Conservation (phyloP, 2,113 vertebrate species). For the Pagrus major region DNA sequence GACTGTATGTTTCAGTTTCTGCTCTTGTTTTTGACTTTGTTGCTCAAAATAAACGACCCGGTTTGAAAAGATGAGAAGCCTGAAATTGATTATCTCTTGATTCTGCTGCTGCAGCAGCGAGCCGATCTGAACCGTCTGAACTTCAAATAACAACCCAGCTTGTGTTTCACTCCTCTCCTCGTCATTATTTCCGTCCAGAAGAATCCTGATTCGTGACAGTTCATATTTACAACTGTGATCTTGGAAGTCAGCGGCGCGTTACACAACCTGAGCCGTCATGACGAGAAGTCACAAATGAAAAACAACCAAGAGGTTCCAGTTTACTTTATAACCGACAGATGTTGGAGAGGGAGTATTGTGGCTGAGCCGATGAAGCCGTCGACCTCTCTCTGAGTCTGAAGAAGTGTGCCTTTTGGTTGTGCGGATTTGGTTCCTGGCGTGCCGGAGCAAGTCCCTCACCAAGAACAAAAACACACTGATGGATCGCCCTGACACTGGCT, state of each 20-base stretch:
- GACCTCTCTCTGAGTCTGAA: not conserved
- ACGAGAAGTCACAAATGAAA: conserved; percentile 17
- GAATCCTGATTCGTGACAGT: conserved; percentile 23
- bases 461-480: conserved; percentile 25
- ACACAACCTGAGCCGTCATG: conserved; percentile 19
- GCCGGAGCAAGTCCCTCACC: conserved; percentile 31
- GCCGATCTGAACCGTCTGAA: not conserved
- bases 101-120: too few relatives aligned
- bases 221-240: conserved; percentile 27
- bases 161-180: not conserved
- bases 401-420: not conserved
- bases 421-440: conserved; percentile 19
- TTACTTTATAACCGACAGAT: conserved; percentile 37
- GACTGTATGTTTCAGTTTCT: not conserved
- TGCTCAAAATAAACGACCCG: not conserved
- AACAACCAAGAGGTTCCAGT: conserved; percentile 15
- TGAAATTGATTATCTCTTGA: not conserved
- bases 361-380: not conserved
- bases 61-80: not conserved
- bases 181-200: conserved; percentile 30
- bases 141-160: not conserved
- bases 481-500: conserved; percentile 33
- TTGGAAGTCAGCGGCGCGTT: conserved; percentile 22
- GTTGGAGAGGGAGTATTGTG: conserved; percentile 7
- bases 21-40: not conserved